phyloP scores from a whole-genome alignment of 2,888 invertebrate genomes.

The Epistrophella euchroma region DNA sequence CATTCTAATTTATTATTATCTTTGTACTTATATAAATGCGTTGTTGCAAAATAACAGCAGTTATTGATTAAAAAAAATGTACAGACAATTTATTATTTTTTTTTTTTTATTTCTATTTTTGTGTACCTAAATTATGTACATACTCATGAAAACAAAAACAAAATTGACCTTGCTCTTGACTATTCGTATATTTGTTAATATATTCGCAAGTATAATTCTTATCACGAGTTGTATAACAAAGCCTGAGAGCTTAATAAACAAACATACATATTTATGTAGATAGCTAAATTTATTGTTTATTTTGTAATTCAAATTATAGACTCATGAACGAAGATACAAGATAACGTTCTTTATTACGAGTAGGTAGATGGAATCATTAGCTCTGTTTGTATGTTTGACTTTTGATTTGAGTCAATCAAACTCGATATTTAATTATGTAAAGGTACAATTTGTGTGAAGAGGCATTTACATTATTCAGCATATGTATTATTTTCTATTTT shows the following conservation, averaged over 20 bases:
- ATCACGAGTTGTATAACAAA: conserved; percentile 7
- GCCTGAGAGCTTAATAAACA: neutral
- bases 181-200: neutral
- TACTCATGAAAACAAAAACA: conserved; percentile 4
- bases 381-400: neutral
- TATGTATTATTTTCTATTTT: too few relatives aligned
- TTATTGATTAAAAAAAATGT: too few relatives aligned
- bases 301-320: conserved; percentile 7
- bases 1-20: too few relatives aligned
- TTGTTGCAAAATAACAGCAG: too few relatives aligned
- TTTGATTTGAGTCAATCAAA: neutral
- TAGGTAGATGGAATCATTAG: neutral
- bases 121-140: neutral
- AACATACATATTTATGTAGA: too few relatives aligned
- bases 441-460: neutral
- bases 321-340: neutral
- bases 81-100: neutral
- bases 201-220: neutral
- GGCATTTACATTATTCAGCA: neutral
- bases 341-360: neutral
- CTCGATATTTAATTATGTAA: neutral
- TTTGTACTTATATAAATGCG: too few relatives aligned
- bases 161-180: conserved; percentile 13
- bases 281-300: neutral
- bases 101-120: neutral